Evolutionary conservation across 2,888 invertebrate genomes (phyloP), one percentile per base, ranked within the genome.

Genomic region (Scaptomyza cyrtandrae): DNA sequence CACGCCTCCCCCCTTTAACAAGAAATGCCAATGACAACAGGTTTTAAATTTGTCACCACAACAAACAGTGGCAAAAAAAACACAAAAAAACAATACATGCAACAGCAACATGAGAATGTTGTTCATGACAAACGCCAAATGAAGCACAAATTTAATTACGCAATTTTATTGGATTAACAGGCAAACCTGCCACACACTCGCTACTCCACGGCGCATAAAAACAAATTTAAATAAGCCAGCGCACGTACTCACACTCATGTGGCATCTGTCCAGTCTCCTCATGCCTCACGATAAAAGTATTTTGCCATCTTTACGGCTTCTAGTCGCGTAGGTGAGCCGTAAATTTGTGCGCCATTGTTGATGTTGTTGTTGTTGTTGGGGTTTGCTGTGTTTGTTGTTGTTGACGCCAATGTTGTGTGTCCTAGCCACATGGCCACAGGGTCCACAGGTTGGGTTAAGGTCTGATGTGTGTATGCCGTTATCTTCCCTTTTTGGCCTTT

Each of bases 131-230:
- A 81, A 73, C 79, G 80, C 75, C 92, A 91, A 91, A 91, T 91
- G 91, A 91, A 91, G 90, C 91, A 89, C 90, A 91, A 92, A 92
- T 92, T 92, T 92, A 92, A 92, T 92, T 92, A 91, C 91, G 90
- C 88, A 90, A 89, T 90, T 91, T 92, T 91, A 92, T 92, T 92
- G 92, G 91, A 92, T 92, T 92, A 92, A 89, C 88, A 75, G 68
- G 59, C 78, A 75, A 78, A 41, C 80, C 80, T 37, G 48, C 41
- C 48, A 44, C 49, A 44, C 49, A 27, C 49, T 16, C 19, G 50
- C 50, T 39, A 44, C 37, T 54, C 49, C 50, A 19, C 55, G 68
- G 43, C 13, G 55, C 74, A 67, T 64, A 55, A 72, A 73, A 75
- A 71, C 88, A 79, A 86, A 89, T 89, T 86, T 89, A 86, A 87